These are phyloP conservation scores for Drosophila falleni DNA, from an alignment of 2,888 invertebrate species.

Conservation along the genomic window DNA sequence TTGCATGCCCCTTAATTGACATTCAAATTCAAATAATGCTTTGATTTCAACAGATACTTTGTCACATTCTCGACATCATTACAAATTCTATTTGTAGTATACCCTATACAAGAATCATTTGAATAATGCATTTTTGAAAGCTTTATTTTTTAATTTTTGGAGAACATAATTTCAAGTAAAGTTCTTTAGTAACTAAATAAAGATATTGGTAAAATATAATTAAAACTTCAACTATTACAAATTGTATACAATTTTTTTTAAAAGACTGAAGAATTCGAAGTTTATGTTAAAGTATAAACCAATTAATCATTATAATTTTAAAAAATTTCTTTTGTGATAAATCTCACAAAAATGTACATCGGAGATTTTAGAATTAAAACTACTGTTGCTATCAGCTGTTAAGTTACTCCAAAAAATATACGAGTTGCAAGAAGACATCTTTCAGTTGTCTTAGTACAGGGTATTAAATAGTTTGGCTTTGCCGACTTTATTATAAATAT, in stretches of 20 bases:
- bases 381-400: no score
- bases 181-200: no score
- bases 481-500: neutral
- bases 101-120: constrained; percentile 8
- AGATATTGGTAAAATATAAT: no score
- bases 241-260: no score
- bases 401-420: no score
- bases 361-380: no score
- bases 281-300: no score
- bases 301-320: no score
- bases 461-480: constrained; percentile 12
- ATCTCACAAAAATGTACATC: no score
- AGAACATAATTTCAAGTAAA: neutral
- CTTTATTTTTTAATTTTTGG: neutral
- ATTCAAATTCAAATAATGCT: neutral
- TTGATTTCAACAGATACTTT: constrained; percentile 11
- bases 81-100: constrained; percentile 3
- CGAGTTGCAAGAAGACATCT: neutral
- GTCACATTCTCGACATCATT: neutral
- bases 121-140: neutral
- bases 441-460: neutral
- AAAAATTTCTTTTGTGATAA: no score
- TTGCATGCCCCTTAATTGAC: constrained; percentile 47
- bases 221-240: no score
- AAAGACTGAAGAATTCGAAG: no score